Evolutionary conservation across 2,888 invertebrate genomes (phyloP).

Genomic region (Lasioglossum figueresi): DNA sequence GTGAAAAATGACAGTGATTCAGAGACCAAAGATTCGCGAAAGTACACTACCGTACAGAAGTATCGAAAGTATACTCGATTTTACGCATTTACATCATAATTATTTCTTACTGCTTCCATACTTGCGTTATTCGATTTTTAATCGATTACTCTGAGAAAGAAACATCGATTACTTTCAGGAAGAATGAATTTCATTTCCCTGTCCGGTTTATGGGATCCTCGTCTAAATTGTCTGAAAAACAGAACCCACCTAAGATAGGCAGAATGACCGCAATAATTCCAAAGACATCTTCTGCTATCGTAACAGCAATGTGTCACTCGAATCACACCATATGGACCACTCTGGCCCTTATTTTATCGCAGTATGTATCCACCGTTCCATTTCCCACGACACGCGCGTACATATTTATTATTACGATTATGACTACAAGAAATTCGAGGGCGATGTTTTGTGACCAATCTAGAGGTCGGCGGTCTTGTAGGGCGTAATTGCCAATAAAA

Average conservation of each 20-base stretch:
- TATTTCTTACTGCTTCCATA: neutral
- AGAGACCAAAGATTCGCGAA: neutral
- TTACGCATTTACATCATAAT: neutral
- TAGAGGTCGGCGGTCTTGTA: neutral
- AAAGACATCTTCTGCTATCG: neutral
- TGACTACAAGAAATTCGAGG: neutral
- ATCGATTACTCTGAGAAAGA: no score
- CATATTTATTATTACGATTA: neutral
- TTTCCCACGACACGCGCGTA: neutral
- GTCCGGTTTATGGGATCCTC: no score
- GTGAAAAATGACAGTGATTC: neutral
- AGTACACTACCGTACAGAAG: neutral
- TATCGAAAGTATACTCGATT: neutral
- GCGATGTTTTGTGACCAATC: neutral
- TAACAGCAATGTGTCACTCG: neutral
- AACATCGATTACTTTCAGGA: no score
- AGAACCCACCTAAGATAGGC: neutral
- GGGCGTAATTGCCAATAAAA: slow-evolving; percentile 55
- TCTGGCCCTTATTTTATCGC: neutral
- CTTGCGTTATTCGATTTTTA: neutral
- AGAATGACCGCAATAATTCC: neutral
- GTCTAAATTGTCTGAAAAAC: neutral
- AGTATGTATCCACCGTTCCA: neutral
- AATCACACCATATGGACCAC: neutral
- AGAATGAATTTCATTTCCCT: no score